Conservation (phyloP, 2,888 invertebrate species). For the Amiota minor region DNA sequence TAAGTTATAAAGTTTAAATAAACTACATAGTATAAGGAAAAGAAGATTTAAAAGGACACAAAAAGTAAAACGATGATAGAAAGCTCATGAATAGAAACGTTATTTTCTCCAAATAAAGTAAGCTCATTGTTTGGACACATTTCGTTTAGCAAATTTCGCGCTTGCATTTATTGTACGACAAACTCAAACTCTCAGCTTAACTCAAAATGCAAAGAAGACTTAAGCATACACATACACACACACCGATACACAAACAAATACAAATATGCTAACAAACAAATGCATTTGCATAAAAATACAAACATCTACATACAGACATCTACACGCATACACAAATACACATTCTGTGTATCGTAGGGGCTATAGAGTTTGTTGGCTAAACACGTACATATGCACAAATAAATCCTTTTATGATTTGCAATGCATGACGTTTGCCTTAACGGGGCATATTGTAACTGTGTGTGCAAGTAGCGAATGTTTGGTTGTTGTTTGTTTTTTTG, state of each 20-base stretch:
- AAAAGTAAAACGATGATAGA: too few species aligned
- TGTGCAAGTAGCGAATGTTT: not conserved
- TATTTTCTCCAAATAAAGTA: not conserved
- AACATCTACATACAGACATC: not conserved
- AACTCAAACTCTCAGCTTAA: not conserved
- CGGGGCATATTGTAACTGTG: not conserved
- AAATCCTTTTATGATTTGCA: constrained; percentile 19
- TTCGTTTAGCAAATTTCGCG: constrained; percentile 9
- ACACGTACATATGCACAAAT: constrained; percentile 16
- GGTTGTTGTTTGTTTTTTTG: not conserved
- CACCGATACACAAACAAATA: not conserved
- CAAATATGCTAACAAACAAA: not conserved
- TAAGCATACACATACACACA: not conserved
- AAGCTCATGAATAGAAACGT: too few species aligned
- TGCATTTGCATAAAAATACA: not conserved
- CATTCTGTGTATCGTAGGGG: not conserved
- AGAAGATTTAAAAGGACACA: too few species aligned
- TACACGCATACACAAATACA: not conserved
- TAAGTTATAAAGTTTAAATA: too few species aligned
- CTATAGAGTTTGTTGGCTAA: not conserved
- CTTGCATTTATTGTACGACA: not conserved
- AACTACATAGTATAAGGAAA: too few species aligned
- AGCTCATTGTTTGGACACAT: constrained; percentile 19
- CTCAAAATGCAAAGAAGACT: not conserved
- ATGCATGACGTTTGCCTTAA: constrained; percentile 14